Evolutionary conservation across 2,113 vertebrate genomes (phyloP).

Genomic region (Syngnathus scovelli): DNA sequence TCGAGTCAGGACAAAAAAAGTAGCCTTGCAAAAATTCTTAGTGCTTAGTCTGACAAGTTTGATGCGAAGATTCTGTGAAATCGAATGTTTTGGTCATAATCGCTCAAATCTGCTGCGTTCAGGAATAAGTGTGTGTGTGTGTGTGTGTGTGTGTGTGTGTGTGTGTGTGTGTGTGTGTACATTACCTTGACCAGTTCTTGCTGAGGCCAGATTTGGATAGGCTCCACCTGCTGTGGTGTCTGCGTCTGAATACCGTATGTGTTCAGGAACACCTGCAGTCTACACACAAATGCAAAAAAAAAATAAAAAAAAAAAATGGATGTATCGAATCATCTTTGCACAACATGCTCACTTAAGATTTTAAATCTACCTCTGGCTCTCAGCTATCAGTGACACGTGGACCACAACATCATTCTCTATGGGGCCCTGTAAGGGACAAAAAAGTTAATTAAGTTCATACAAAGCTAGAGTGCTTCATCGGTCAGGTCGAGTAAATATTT

Average conservation of each 20-base stretch:
- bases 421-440: conserved; percentile 79
- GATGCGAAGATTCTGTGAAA: not conserved
- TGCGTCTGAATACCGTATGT: conserved; percentile 97
- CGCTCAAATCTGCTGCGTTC: not conserved
- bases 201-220: conserved; percentile 98
- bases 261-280: conserved; percentile 96
- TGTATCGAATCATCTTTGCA: not conserved
- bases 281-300: conserved; percentile 39
- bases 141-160: not conserved
- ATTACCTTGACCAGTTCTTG: conserved; percentile 94
- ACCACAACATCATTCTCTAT: conserved; percentile 93
- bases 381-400: conserved; percentile 89
- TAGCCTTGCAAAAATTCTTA: not conserved
- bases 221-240: conserved; percentile 95
- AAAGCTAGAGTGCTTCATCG: no score
- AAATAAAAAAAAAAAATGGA: not conserved
- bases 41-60: not conserved
- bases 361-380: conserved; percentile 86
- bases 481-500: no score
- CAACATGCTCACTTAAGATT: not conserved
- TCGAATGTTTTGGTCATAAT: not conserved
- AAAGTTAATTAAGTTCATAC: not conserved
- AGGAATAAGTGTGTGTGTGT: not conserved
- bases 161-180: not conserved
- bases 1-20: not conserved